These are phyloP conservation scores for Tetranychus piercei DNA, from an alignment of 2,888 invertebrate genomes.

Conservation along the genomic window DNA sequence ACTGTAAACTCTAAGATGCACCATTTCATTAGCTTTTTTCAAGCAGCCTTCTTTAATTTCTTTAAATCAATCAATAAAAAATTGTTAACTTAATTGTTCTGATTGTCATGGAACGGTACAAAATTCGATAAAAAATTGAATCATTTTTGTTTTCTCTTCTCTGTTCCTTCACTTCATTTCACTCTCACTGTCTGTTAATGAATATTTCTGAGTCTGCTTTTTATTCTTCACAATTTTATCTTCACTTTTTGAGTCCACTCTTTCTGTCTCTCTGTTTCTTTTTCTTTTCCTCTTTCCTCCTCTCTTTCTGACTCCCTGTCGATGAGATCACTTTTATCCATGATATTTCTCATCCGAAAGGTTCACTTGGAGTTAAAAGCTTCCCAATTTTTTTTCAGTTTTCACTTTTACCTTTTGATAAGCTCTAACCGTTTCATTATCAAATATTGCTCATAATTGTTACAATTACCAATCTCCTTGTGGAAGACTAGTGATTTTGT, in stretches of 20 bases:
- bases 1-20: too few relatives aligned
- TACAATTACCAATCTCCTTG: neutral
- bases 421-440: neutral
- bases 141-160: too few relatives aligned
- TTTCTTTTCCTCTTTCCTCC: neutral
- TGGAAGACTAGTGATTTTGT: constrained; percentile 10
- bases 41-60: too few relatives aligned
- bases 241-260: neutral
- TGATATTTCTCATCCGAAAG: neutral
- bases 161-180: too few relatives aligned
- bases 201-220: too few relatives aligned
- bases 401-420: neutral
- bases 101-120: too few relatives aligned
- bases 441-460: neutral
- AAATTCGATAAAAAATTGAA: too few relatives aligned
- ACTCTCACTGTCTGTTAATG: too few relatives aligned
- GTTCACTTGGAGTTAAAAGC: neutral
- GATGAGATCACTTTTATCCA: neutral
- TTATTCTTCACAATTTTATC: too few relatives aligned
- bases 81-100: too few relatives aligned
- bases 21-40: too few relatives aligned
- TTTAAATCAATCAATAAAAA: too few relatives aligned
- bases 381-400: neutral
- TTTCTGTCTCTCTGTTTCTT: neutral
- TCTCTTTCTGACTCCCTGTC: neutral